Percentiles rank a stretch among this genome's conserved stretches.
These are phyloP conservation scores for Temnothorax unifasciatus DNA, from an alignment of 2,888 invertebrate genomes.

Conservation along the genomic window DNA sequence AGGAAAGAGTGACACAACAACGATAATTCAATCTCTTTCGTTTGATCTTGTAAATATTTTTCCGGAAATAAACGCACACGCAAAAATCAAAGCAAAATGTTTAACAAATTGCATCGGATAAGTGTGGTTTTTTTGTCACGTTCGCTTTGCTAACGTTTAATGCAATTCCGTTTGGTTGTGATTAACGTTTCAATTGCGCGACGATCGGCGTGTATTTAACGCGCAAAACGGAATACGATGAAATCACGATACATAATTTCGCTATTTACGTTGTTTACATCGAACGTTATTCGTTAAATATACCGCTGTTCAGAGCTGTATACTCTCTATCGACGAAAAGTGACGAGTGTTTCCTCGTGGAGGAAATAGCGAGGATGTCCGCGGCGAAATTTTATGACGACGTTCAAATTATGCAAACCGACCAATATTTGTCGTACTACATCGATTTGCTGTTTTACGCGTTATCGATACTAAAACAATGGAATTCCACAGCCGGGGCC, in stretches of 20 bases:
- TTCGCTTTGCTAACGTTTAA: conserved; percentile 5
- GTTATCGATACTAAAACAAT: conserved; percentile 60
- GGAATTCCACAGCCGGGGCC: conserved; percentile 41
- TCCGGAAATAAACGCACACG: neutral
- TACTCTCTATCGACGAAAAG: conserved; percentile 22
- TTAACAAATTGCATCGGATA: neutral
- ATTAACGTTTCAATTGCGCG: conserved; percentile 41
- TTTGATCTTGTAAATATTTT: conserved; percentile 42
- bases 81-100: conserved; percentile 21
- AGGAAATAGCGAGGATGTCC: conserved; percentile 62
- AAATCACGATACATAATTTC: conserved; percentile 40
- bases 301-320: neutral
- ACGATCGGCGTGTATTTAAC: conserved; percentile 22
- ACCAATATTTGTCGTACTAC: conserved; percentile 53
- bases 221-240: conserved; percentile 13
- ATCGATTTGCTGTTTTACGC: conserved; percentile 55
- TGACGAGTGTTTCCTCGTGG: conserved; percentile 31
- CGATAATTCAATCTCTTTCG: conserved; percentile 38
- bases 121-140: conserved; percentile 3
- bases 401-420: conserved; percentile 69
- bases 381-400: conserved; percentile 60
- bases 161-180: neutral
- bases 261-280: conserved; percentile 35
- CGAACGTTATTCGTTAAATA: conserved; percentile 26
- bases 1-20: conserved; percentile 7